Evolutionary conservation across 2,888 invertebrate species (phyloP).

Genomic region (Acronicta psi): DNA sequence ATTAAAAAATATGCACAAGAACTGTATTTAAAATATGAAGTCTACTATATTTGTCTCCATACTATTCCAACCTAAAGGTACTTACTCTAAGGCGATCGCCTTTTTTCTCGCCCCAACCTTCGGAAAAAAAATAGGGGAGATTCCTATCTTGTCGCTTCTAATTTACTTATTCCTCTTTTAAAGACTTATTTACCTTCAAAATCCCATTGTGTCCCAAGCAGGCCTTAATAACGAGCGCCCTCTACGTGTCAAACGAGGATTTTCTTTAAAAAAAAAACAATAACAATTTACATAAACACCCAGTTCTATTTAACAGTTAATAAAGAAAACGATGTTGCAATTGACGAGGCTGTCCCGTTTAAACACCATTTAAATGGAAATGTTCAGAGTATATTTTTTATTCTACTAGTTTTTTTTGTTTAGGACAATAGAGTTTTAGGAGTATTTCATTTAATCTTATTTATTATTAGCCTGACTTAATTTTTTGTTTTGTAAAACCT

Average conservation of each 20-base stretch:
- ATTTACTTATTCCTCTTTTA: slow-evolving; percentile 94
- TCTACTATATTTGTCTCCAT: slow-evolving; percentile 61
- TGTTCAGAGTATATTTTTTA: slow-evolving; percentile 80
- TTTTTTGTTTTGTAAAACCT: too few species aligned
- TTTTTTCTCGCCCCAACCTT: slow-evolving; percentile 85
- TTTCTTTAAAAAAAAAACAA: slow-evolving; percentile 85
- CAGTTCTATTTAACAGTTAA: slow-evolving; percentile 88
- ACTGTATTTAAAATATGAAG: too few species aligned
- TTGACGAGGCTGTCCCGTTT: slow-evolving; percentile 80
- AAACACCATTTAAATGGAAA: slow-evolving; percentile 85
- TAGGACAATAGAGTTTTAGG: not conserved
- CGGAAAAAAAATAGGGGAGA: slow-evolving; percentile 91
- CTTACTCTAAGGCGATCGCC: slow-evolving; percentile 83
- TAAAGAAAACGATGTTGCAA: slow-evolving; percentile 87
- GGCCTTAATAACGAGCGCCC: slow-evolving; percentile 81
- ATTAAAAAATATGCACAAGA: too few species aligned
- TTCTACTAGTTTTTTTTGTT: slow-evolving; percentile 73
- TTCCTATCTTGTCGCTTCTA: slow-evolving; percentile 94
- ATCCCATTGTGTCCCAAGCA: slow-evolving; percentile 87
- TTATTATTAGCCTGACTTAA: too few species aligned
- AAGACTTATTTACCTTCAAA: slow-evolving; percentile 92
- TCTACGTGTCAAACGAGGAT: slow-evolving; percentile 86
- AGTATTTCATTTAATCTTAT: not conserved
- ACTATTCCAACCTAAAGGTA: slow-evolving; percentile 62
- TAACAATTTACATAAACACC: slow-evolving; percentile 89